Evolutionary conservation across 2,113 vertebrate genomes (phyloP), one percentile per base, ranked within the genome.

Genomic region (Pampusana beccarii): DNA sequence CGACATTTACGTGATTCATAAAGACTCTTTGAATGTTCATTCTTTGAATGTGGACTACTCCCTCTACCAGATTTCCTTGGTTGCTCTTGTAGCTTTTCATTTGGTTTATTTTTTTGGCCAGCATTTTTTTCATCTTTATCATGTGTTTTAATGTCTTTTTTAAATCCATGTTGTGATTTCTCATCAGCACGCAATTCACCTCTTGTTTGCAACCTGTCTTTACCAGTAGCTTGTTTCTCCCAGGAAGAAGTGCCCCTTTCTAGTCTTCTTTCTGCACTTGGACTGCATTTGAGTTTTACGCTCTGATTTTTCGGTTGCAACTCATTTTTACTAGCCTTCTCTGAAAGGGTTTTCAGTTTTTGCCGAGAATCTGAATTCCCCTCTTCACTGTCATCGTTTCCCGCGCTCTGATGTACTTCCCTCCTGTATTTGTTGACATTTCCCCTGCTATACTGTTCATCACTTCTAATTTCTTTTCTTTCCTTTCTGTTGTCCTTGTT

Each of bases 41-140:
- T 97, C 83, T 94, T 98, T 60, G 96, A 93, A 82, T 96, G 93
- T 14, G 96, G 92, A 95, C 97, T 93, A 12, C 57, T 98, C 11
- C 75, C 77, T 67, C 97, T 96, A 24, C 97, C 97, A 78, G 96
- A 96, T 84, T 97, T 98, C 90, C 95, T 97, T 90, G 95, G 88
- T 5, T 96, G 92, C 24, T 98, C 97, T 23, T 93, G 94, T 48
- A 96, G 90, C 79, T 97, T 98, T 75, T 97, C 97, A 58, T 58
- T 44, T 11, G 12, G 50, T 64, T 96, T 98, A 40, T 13, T 80
- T 92, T 95, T 97, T 79, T 94, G 91, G 88, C 97, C 94, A 94
- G 73, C 9, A 54, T 53, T 97, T 96, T 82, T 97, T 96, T 98
- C 98, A 70, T 97, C 90, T 97, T 98, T 98, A 56, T 95, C 96